A percentile compares a stretch with the other conserved stretches of the same genome.
phyloP scores from a whole-genome alignment of 2,888 invertebrate species.

The Pelosia muscerda region DNA sequence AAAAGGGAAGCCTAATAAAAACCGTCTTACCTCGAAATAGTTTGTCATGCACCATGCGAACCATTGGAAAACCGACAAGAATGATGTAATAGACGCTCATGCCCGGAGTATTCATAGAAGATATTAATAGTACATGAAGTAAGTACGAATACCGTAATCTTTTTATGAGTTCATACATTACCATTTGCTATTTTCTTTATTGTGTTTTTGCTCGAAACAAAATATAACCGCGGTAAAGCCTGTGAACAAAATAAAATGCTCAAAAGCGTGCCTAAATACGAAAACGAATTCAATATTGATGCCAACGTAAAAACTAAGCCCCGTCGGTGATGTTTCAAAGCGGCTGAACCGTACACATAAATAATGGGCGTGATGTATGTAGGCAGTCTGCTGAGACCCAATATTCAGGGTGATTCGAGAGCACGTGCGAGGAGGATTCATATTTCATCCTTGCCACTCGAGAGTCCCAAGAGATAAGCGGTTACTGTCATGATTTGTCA shows the following conservation, averaged over 20 bases:
- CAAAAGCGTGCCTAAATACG: constrained; percentile 10
- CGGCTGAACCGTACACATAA: constrained; percentile 54
- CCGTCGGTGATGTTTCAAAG: constrained; percentile 34
- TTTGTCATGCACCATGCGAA: no score
- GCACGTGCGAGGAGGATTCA: constrained; percentile 65
- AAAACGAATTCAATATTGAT: constrained; percentile 28
- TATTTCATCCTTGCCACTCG: constrained; percentile 61
- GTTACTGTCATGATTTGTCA: neutral
- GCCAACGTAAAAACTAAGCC: constrained; percentile 29
- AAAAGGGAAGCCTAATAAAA: no score
- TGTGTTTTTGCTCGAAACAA: neutral
- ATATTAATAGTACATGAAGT: neutral
- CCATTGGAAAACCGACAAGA: no score
- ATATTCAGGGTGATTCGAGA: constrained; percentile 65
- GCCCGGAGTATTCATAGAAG: no score
- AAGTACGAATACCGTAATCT: neutral
- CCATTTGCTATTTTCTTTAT: neutral
- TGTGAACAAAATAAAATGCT: neutral
- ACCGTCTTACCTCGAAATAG: no score
- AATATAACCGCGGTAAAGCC: neutral
- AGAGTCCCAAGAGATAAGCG: constrained; percentile 55
- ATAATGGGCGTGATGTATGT: constrained; percentile 63
- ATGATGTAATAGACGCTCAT: no score
- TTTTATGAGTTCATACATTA: neutral
- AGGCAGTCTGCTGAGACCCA: constrained; percentile 66